Conservation (phyloP, 1,140 invertebrate genomes). For the Aricia agestis region DNA sequence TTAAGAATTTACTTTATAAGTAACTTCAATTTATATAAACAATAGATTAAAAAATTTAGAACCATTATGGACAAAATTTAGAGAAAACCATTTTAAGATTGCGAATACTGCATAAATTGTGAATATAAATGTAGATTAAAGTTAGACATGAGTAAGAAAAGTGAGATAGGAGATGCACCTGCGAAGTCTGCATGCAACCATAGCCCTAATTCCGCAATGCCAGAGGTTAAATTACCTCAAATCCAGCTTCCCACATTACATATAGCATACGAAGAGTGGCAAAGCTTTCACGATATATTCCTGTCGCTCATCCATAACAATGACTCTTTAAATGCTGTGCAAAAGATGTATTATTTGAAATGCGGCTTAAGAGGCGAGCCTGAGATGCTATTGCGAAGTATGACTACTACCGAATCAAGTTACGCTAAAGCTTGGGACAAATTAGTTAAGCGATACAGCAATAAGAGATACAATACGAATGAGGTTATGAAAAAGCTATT, state of each 20-base stretch:
- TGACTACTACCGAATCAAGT: not conserved
- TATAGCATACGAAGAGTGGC: not conserved
- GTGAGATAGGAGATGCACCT: no score
- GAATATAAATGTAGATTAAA: not conserved
- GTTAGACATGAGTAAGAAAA: no score
- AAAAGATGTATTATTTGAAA: not conserved
- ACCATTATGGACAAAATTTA: no score
- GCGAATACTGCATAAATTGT: no score
- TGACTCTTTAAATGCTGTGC: not conserved
- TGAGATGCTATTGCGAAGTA: not conserved
- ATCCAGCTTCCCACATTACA: not conserved
- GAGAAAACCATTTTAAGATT: no score
- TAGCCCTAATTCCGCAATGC: no score
- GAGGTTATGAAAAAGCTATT: not conserved
- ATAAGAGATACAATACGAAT: not conserved
- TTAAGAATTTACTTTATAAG: not conserved
- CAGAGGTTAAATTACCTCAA: not conserved
- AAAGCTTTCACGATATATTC: not conserved
- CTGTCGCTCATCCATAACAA: not conserved
- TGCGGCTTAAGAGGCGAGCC: not conserved
- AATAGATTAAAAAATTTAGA: no score
- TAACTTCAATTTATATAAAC: no score
- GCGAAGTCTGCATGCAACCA: no score
- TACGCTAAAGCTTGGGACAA: not conserved
- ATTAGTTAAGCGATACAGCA: not conserved